phyloP scores from a whole-genome alignment of 1,140 invertebrate genomes.

The Drosophila pectinifera region DNA sequence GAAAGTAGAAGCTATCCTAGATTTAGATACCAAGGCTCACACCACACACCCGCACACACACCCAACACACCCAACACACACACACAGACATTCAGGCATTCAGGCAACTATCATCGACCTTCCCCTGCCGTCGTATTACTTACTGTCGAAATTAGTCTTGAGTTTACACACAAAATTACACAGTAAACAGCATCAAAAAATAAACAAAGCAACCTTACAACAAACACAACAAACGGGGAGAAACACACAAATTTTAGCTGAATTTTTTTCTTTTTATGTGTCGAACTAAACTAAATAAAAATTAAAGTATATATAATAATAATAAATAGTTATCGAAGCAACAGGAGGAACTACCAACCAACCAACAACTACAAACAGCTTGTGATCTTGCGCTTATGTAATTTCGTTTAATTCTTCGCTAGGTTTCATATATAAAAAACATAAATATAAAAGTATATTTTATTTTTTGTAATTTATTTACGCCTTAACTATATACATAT shows the following conservation, averaged over 20 bases:
- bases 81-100: constrained; percentile 14
- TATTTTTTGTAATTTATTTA: constrained; percentile 73
- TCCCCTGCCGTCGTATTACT: constrained; percentile 13
- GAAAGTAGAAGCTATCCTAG: constrained; percentile 49
- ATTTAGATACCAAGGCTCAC: constrained; percentile 11
- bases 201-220: constrained; percentile 6
- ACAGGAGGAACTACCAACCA: constrained; percentile 22
- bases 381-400: constrained; percentile 74
- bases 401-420: constrained; percentile 50
- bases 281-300: constrained; percentile 72
- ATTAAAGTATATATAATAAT: constrained; percentile 31
- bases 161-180: constrained; percentile 40
- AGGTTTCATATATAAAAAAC: constrained; percentile 48
- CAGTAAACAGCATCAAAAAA: constrained; percentile 11
- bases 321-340: constrained; percentile 12
- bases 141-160: constrained; percentile 58
- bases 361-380: constrained; percentile 62
- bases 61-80: constrained; percentile 6
- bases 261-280: constrained; percentile 77
- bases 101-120: constrained; percentile 26
- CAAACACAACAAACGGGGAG: constrained; percentile 21
- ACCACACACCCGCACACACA: constrained; percentile 13
- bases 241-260: constrained; percentile 72
- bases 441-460: constrained; percentile 43
- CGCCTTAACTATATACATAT: constrained; percentile 41